Conservation (phyloP, 1,140 invertebrate genomes). For the Littorina saxatilis region DNA sequence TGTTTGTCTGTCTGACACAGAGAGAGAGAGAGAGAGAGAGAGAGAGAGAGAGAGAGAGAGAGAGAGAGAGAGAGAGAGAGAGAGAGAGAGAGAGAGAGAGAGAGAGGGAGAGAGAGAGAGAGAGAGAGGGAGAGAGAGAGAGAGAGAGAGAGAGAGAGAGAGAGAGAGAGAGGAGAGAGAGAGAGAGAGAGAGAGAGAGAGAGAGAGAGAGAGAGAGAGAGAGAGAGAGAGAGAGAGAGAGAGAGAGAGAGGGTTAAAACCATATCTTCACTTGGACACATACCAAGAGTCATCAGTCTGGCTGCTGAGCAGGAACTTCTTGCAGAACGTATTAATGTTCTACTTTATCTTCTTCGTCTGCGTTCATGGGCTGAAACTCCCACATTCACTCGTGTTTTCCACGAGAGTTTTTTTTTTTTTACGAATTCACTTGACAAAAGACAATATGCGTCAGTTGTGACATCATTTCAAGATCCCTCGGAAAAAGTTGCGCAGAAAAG, state of each 20-base stretch:
- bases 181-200: neutral
- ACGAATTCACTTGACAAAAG: neutral
- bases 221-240: too few relatives aligned
- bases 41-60: neutral
- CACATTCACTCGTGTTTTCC: too few relatives aligned
- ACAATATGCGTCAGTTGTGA: neutral
- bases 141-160: neutral
- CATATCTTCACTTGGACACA: too few relatives aligned
- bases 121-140: neutral
- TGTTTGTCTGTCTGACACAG: too few relatives aligned
- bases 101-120: neutral
- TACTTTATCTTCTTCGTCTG: too few relatives aligned
- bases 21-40: neutral
- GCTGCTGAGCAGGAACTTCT: neutral
- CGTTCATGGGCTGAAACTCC: too few relatives aligned
- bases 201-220: neutral
- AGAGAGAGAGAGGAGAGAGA: neutral
- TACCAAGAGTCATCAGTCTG: too few relatives aligned
- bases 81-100: neutral
- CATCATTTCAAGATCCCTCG: neutral
- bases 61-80: neutral
- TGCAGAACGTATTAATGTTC: neutral
- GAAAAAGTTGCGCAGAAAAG: neutral
- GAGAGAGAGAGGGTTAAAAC: neutral
- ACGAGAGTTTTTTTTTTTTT: neutral